Base-by-base conservation (phyloP, 2,113 vertebrate genomes). In the Oceanodroma tethys region DNA sequence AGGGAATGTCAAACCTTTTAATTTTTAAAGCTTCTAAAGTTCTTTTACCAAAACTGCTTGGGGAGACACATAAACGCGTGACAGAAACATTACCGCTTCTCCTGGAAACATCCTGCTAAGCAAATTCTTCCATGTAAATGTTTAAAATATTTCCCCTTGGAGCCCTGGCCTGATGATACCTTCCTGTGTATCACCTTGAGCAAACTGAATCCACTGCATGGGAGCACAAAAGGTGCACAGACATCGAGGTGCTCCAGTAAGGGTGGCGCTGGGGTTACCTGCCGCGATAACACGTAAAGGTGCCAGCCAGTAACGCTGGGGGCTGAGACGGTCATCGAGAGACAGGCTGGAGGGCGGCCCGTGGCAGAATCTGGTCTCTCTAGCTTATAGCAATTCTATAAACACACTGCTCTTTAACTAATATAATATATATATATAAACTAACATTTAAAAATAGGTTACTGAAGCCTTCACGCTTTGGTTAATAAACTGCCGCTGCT, bases 191-290 rank as follows among this genome's bases (percentile, higher is more conserved):
- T 8, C 56, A 7, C 1, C 47, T 16, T 2, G 29, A 70, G 48
- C 5, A 13, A 48, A 18, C 22, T 2, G 30, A 30, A 7, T 6
- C 45, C 38, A 7, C 19, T 2, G 45, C 34, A 6, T 1, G 32
- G 43, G 68, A 30, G 32, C 36, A 19, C 36, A 27, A 3, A 36
- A 45, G 29, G 45, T 17, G 34, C 62, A 7, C 14, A 8, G 55
- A 9, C 27, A 29, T 1, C 2, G 23, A 4, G 47, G 40, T 26
- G 55, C 62, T 16, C 40, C 25, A 2, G 34, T 13, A 8, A 7
- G 1, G 7, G 70, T 5, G 47, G 18, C n/a, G 6, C 19, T 0
- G 9, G 68, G 26, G 68, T 10, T 10, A 26, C 11, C 21, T 7
- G 30, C 26, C 43, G 2, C 2, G 34, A 3, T 5, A 16, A 22